Base-by-base conservation (phyloP, 2,888 invertebrate species). In the Campaea margaritaria region DNA sequence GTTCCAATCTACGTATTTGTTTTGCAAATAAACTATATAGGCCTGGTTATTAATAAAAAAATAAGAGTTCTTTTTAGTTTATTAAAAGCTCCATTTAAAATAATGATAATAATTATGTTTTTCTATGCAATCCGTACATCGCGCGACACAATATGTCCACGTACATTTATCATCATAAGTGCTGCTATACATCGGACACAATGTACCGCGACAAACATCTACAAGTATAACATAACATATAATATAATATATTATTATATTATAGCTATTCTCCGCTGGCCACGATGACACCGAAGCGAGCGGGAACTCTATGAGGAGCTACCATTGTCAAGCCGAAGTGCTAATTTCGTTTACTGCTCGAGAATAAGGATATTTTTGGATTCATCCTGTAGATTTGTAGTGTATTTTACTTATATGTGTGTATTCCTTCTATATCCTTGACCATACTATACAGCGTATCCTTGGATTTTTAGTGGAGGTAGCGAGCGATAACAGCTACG, bases 111-210 rank as follows among this genome's bases (percentile, higher is more conserved):
- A 36, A 36, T 10, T 31, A 36, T 2, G n/a, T 10, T 4, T 36
- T 65, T 57, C 71, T 67, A 62, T 50, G 74, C 59, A 80, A 77
- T 50, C 67, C 80, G 54, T 62, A 77, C 85, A 53, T 75, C 79
- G 27, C 58, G 64, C 64, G 66, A 69, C 71, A 78, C 74, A 73
- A 69, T 69, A 74, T 79, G 80, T 81, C 78, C 82, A 80, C 78
- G 73, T 69, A 75, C 88, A 91, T 91, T 90, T 87, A 90, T 91
- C 91, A 90, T 89, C 88, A 86, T 87, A 86, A 89, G 85, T 80
- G 85, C 73, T 71, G 75, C 75, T 74, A 77, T 79, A 80, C 79
- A 78, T 75, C 59, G 64, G 68, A 67, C 70, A 79, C 78, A 78
- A 78, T 71, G 68, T 76, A 50, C 58, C 28, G 46, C 52, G 48